Evolutionary conservation across 2,888 invertebrate genomes (phyloP).

Genomic region (Linnaemya tessellans): DNA sequence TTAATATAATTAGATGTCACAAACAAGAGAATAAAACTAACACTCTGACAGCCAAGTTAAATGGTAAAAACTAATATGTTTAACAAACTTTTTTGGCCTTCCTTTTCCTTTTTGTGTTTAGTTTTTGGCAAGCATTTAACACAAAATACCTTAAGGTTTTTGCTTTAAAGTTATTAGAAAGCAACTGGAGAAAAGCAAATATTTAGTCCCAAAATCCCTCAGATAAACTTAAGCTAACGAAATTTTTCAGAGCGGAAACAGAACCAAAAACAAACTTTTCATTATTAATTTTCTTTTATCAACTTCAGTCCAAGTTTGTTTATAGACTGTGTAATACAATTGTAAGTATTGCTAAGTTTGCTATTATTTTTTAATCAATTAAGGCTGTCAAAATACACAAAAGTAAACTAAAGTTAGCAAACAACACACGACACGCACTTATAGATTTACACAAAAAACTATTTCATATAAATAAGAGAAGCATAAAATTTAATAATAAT

Average conservation of each 20-base stretch:
- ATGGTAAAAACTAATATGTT: neutral
- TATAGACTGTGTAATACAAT: neutral
- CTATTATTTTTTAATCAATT: slow-evolving; percentile 69
- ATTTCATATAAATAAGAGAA: neutral
- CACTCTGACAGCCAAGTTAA: neutral
- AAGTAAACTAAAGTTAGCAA: slow-evolving; percentile 21
- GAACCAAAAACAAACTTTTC: slow-evolving; percentile 17
- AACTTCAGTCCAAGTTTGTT: neutral
- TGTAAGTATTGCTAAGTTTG: slow-evolving; percentile 20
- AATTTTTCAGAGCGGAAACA: neutral
- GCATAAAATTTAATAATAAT: slow-evolving; percentile 31
- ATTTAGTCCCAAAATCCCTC: slow-evolving; percentile 13
- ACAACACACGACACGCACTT: slow-evolving; percentile 22
- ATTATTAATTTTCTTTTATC: neutral
- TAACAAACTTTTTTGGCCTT: neutral
- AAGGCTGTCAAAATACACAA: slow-evolving; percentile 59
- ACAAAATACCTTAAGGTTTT: neutral
- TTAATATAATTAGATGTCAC: slow-evolving; percentile 28
- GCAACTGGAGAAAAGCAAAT: neutral
- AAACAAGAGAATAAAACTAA: slow-evolving; percentile 3
- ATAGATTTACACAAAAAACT: neutral
- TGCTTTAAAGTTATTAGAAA: slow-evolving; percentile 2
- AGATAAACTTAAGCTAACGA: slow-evolving; percentile 10
- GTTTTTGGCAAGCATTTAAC: neutral
- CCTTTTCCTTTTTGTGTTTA: neutral